Percentiles rank a stretch among this genome's conserved stretches.
phyloP scores from a whole-genome alignment of 2,888 invertebrate species.

The Pseudanteris insignis region DNA sequence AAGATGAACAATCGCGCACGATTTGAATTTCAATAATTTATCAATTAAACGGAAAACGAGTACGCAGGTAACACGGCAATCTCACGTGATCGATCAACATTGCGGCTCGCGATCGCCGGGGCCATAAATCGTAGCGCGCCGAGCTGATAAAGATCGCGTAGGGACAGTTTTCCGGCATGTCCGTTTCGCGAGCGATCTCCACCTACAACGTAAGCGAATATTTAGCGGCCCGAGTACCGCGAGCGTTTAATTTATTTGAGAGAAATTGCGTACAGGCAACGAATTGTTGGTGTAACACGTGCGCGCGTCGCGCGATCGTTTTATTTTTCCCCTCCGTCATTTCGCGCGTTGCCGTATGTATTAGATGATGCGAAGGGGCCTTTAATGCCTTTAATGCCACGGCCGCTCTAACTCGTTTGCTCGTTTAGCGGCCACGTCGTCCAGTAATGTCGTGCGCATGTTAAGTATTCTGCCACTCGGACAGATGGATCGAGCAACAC shows the following conservation, averaged over 20 bases:
- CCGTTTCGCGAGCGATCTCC: slow-evolving; percentile 25
- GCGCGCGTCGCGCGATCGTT: no score
- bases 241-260: slow-evolving; percentile 28
- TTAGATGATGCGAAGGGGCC: slow-evolving; percentile 34
- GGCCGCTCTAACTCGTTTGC: slow-evolving; percentile 32
- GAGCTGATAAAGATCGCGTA: slow-evolving; percentile 22
- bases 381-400: slow-evolving; percentile 15
- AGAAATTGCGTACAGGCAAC: no score
- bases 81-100: slow-evolving; percentile 19
- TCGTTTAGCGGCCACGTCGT: slow-evolving; percentile 30
- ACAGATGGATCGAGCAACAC: slow-evolving; percentile 15
- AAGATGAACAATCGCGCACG: no score
- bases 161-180: slow-evolving; percentile 31
- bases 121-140: slow-evolving; percentile 9
- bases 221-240: slow-evolving; percentile 12
- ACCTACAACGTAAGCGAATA: slow-evolving; percentile 29
- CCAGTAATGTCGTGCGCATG: slow-evolving; percentile 29
- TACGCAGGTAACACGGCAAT: no score
- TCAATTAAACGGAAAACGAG: slow-evolving; percentile 9
- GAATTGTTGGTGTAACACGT: no score
- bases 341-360: slow-evolving; percentile 13
- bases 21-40: slow-evolving; percentile 21
- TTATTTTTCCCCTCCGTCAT: no score
- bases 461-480: slow-evolving; percentile 22
- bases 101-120: background rate